Percentiles rank a stretch among this genome's conserved stretches.
Evolutionary conservation across 2,888 invertebrate species (phyloP).

Genomic region (Drosophila subsilvestris): DNA sequence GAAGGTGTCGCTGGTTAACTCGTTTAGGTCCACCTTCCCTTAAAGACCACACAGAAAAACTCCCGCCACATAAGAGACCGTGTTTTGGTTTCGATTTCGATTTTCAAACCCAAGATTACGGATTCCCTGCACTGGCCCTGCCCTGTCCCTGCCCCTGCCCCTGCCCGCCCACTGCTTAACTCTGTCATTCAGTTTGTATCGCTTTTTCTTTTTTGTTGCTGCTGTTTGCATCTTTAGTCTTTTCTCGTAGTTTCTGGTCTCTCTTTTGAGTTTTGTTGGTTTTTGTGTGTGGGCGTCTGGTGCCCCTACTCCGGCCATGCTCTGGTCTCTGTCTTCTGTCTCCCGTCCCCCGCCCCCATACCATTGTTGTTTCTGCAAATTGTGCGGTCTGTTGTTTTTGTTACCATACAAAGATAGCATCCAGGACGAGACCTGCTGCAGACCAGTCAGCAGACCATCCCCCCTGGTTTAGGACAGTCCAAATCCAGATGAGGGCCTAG

Average conservation of each 20-base stretch:
- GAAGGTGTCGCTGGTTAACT: slow-evolving; percentile 75
- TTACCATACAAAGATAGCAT: slow-evolving; percentile 30
- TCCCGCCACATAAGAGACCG: slow-evolving; percentile 67
- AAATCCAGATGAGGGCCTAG: slow-evolving; percentile 57
- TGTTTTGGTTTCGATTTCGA: slow-evolving; percentile 71
- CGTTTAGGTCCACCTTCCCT: slow-evolving; percentile 62
- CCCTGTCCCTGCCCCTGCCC: neutral
- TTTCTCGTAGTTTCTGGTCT: slow-evolving; percentile 11
- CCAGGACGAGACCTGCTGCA: slow-evolving; percentile 3
- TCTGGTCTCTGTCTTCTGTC: too few species aligned
- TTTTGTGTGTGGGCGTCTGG: slow-evolving; percentile 45
- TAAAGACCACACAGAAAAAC: slow-evolving; percentile 32
- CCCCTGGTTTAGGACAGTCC: slow-evolving; percentile 3
- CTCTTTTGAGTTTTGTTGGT: slow-evolving; percentile 28
- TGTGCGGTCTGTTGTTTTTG: slow-evolving; percentile 70
- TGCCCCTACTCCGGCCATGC: neutral
- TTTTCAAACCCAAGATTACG: slow-evolving; percentile 49
- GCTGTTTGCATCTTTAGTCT: slow-evolving; percentile 22
- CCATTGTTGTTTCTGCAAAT: slow-evolving; percentile 76
- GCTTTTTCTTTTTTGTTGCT: slow-evolving; percentile 37
- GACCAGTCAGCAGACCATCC: slow-evolving; percentile 7
- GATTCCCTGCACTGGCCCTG: slow-evolving; percentile 9
- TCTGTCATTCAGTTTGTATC: slow-evolving; percentile 4
- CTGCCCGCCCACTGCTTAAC: neutral
- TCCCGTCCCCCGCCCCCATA: slow-evolving; percentile 29